Evolutionary conservation across 30 jellyfish, hydroid and myxozoan species (phyloP).

Genomic region (Hydractinia echinata): DNA sequence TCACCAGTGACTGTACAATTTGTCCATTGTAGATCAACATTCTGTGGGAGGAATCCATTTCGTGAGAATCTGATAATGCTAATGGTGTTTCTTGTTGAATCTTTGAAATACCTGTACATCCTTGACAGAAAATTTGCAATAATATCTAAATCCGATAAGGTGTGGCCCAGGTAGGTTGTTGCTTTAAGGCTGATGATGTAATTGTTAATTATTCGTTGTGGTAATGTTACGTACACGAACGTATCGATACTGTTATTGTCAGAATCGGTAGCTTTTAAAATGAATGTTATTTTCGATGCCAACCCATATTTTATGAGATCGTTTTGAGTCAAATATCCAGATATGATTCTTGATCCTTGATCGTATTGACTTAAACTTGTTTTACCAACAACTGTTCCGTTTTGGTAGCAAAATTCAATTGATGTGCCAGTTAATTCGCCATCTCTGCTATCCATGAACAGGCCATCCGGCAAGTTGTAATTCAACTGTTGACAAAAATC

Average conservation of each 20-base stretch:
- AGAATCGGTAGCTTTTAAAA: conserved; percentile 11
- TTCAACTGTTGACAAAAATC: conserved; percentile 1
- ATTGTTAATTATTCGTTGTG: not conserved
- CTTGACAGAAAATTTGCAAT: conserved; percentile 2
- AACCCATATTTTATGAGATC: not conserved
- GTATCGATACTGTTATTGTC: not conserved
- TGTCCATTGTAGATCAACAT: conserved; percentile 4
- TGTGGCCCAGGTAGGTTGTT: not conserved
- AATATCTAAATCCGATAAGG: conserved; percentile 4
- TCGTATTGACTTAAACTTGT: not conserved
- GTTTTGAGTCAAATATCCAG: not conserved
- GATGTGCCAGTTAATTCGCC: conserved; percentile 6
- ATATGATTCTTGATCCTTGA: not conserved
- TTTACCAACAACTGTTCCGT: not conserved
- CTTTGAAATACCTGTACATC: conserved; percentile 13
- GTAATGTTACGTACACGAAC: not conserved
- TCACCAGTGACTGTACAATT: conserved; percentile 2
- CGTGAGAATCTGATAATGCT: conserved; percentile 43
- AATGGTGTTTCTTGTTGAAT: conserved; percentile 37
- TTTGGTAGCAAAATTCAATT: not conserved
- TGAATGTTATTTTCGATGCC: not conserved
- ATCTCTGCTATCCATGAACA: conserved; percentile 20
- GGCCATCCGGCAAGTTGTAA: conserved; percentile 3
- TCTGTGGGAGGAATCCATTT: conserved; percentile 8
- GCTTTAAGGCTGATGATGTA: not conserved